Evolutionary conservation across 2,113 vertebrate species (phyloP).

Genomic region (Gymnogyps californianus): DNA sequence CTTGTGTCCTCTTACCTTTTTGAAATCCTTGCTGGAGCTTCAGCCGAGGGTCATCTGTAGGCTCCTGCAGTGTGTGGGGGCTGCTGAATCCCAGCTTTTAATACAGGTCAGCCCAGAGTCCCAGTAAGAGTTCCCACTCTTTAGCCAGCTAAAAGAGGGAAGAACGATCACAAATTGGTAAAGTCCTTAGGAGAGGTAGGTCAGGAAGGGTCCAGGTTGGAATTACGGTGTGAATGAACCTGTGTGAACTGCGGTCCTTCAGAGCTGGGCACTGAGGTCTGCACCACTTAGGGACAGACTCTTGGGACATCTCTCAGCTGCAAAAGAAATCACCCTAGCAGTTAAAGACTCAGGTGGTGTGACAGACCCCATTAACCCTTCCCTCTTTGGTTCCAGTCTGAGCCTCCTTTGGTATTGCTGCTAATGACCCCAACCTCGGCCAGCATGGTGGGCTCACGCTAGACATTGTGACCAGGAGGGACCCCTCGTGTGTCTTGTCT

Average conservation of each 20-base stretch:
- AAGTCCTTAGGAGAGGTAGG: not conserved
- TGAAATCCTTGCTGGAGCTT: not conserved
- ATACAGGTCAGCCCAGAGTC: not conserved
- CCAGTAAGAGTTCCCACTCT: not conserved
- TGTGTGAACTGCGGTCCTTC: not conserved
- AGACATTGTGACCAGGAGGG: not conserved
- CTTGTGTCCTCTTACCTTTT: not conserved
- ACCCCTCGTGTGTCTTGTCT: not conserved
- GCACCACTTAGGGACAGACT: not conserved
- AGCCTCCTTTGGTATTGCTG: not conserved
- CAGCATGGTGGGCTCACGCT: not conserved
- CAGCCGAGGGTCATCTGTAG: not conserved
- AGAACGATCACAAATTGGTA: not conserved
- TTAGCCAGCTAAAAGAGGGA: not conserved
- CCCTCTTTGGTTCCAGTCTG: not conserved
- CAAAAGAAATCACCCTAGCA: not conserved
- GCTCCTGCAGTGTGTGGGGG: fast-evolving
- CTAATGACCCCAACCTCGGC: not conserved
- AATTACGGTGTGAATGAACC: not conserved
- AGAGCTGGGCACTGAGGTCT: not conserved
- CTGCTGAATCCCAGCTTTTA: not conserved
- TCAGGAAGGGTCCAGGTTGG: not conserved
- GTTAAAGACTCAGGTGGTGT: not conserved
- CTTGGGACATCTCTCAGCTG: not conserved
- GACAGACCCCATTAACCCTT: not conserved